Evolutionary conservation across 2,113 vertebrate species (phyloP).

Genomic region (Montifringilla adamsi): DNA sequence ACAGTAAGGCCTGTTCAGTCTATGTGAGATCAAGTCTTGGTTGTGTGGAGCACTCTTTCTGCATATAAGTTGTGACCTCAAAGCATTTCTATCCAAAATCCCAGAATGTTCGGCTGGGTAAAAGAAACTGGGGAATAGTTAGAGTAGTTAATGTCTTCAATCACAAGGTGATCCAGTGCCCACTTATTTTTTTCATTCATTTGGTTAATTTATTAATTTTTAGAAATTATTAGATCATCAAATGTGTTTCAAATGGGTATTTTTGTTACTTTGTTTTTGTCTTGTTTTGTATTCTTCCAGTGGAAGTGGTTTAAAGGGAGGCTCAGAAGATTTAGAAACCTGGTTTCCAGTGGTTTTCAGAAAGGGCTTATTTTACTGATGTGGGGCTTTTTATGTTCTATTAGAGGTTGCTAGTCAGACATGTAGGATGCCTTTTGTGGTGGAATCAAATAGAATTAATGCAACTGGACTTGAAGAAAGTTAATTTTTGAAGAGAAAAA

Average conservation of each 20-base stretch:
- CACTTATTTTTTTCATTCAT: background rate
- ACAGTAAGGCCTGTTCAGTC: background rate
- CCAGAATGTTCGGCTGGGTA: background rate
- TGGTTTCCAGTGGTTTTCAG: background rate
- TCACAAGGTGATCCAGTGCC: background rate
- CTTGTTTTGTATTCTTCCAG: background rate
- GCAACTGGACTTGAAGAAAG: background rate
- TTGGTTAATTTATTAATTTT: background rate
- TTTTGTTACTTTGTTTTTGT: background rate
- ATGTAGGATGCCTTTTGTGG: background rate
- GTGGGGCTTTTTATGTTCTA: background rate
- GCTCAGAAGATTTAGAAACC: background rate
- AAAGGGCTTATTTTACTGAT: background rate
- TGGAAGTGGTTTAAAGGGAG: background rate
- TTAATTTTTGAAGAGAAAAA: background rate
- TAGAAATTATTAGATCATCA: background rate
- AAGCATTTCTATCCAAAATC: background rate
- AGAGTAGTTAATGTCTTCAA: background rate
- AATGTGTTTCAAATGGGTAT: background rate
- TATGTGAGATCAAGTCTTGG: background rate
- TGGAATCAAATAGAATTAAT: conserved; percentile 14
- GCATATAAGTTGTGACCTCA: background rate
- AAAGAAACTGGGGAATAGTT: background rate
- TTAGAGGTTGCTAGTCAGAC: background rate
- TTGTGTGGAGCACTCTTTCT: background rate